These are phyloP conservation scores for Nasonia giraulti DNA, from an alignment of 1,140 invertebrate genomes.

Conservation along the genomic window DNA sequence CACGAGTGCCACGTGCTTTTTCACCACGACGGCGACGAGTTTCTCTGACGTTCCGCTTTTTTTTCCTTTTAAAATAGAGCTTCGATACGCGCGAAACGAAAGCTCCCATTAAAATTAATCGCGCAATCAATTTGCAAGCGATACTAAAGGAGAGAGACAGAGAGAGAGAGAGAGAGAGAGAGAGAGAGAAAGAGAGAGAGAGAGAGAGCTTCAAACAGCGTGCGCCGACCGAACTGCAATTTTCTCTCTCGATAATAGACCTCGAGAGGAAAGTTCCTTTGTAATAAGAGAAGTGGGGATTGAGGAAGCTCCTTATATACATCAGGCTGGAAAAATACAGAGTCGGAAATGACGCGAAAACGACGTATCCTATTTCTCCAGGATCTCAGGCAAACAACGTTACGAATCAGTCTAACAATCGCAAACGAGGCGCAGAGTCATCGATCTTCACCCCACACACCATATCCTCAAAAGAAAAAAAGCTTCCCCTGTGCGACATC, in stretches of 20 bases:
- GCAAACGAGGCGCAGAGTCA: too few relatives aligned
- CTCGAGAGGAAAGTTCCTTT: not conserved
- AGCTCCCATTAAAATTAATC: not conserved
- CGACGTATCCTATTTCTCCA: not conserved
- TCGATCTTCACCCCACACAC: not conserved
- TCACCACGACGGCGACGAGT: not conserved
- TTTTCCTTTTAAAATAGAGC: too few relatives aligned
- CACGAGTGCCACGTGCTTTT: not conserved
- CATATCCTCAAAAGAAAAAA: not conserved
- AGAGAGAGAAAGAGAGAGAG: not conserved
- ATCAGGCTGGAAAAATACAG: not conserved
- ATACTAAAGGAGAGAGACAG: not conserved
- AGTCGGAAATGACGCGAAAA: too few relatives aligned
- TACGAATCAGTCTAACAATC: too few relatives aligned
- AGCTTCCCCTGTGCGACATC: not conserved
- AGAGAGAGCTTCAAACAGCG: not conserved
- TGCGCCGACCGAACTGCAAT: not conserved
- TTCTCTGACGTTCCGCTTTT: not conserved
- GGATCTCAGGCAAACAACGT: too few relatives aligned
- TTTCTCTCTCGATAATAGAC: slow-evolving; percentile 14
- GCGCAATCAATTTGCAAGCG: not conserved
- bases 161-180: not conserved
- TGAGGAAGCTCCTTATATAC: not conserved
- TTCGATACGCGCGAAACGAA: too few relatives aligned
- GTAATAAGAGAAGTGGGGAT: not conserved